Percentiles rank a stretch among this genome's conserved stretches.
These are phyloP conservation scores for Fundulus diaphanus DNA, from an alignment of 2,797 vertebrate species.

Conservation along the genomic window DNA sequence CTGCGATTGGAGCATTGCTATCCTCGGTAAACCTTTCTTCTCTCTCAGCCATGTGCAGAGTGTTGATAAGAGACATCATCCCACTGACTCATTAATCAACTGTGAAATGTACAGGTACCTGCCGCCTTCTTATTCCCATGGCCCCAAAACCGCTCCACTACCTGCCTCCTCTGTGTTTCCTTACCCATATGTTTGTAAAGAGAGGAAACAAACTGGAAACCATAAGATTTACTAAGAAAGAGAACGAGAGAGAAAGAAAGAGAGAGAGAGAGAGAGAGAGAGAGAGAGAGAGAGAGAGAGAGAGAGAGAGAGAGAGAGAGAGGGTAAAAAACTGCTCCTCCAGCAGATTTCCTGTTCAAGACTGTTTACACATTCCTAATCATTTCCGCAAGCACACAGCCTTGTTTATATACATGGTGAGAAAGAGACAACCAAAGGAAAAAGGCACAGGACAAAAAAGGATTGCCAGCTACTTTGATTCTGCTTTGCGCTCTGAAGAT, in stretches of 20 bases:
- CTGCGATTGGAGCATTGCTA: conserved; percentile 74
- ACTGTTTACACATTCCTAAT: conserved; percentile 24
- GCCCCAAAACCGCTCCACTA: conserved; percentile 62
- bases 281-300: not conserved
- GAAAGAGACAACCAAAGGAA: conserved; percentile 15
- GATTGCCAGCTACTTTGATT: conserved; percentile 11
- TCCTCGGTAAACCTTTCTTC: conserved; percentile 74
- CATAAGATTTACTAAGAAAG: conserved; percentile 45
- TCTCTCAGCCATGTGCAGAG: conserved; percentile 74
- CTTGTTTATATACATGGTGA: conserved; percentile 22
- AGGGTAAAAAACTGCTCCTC: conserved; percentile 42
- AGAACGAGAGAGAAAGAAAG: not conserved
- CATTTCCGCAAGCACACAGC: conserved; percentile 30
- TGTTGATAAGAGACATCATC: conserved; percentile 83
- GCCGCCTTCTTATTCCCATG: conserved; percentile 75
- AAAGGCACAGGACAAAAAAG: conserved; percentile 16
- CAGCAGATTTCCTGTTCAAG: conserved; percentile 61
- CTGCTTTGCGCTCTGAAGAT: conserved; percentile 30
- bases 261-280: no score
- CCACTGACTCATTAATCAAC: conserved; percentile 84
- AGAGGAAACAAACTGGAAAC: conserved; percentile 73
- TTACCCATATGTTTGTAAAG: conserved; percentile 45
- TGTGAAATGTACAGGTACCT: conserved; percentile 82
- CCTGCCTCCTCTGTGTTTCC: conserved; percentile 50
- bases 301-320: not conserved